phyloP scores from a whole-genome alignment of 1,140 invertebrate genomes.

The Rhizoglyphus robini region DNA sequence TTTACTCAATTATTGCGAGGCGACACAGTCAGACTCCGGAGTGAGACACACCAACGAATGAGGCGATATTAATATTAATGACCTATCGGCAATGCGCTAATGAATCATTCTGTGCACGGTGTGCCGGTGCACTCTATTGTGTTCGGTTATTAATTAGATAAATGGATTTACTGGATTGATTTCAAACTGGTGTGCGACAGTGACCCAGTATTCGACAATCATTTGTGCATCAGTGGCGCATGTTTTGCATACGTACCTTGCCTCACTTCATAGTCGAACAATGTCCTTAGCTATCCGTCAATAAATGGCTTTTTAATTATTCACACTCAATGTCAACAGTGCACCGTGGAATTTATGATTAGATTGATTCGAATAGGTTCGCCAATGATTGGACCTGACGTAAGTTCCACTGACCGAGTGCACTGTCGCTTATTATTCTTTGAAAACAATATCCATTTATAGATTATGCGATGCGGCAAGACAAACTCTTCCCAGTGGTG shows the following conservation, averaged over 20 bases:
- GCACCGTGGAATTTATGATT: neutral
- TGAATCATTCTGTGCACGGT: neutral
- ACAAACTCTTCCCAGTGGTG: neutral
- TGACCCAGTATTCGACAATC: neutral
- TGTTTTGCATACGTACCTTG: constrained; percentile 5
- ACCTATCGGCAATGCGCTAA: neutral
- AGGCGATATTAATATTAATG: constrained; percentile 15
- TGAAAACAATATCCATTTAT: neutral
- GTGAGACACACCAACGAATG: too few species aligned
- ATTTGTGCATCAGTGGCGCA: neutral
- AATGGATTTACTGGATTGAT: constrained; percentile 2
- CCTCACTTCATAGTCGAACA: neutral
- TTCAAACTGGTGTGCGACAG: neutral
- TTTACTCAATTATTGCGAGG: too few species aligned
- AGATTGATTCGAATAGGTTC: neutral
- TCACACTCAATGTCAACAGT: neutral
- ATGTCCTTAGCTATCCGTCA: neutral
- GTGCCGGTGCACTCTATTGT: too few species aligned
- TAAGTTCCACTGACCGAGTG: too few species aligned
- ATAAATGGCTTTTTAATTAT: constrained; percentile 14
- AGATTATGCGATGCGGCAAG: neutral
- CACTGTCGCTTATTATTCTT: too few species aligned
- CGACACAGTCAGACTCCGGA: too few species aligned
- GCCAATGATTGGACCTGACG: neutral
- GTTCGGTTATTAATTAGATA: constrained; percentile 6